Base-by-base conservation (phyloP, 37 sponge, comb jelly and placozoan genomes). In the Eunapius fragilis region DNA sequence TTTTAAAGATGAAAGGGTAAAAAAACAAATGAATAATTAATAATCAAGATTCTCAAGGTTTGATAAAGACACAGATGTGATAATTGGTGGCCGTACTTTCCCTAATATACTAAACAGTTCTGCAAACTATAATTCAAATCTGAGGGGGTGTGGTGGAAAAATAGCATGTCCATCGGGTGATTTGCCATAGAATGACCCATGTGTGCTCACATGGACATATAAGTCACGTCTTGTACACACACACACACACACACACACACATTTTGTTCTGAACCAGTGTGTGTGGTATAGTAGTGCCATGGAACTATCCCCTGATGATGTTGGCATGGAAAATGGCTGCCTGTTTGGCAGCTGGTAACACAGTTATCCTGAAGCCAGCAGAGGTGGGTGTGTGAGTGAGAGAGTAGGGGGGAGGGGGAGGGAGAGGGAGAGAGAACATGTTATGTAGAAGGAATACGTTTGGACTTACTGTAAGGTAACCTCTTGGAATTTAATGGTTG, bases 301-400 rank as follows among this genome's bases (percentile, higher is more conserved):
- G 98, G 98, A 97, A 97, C 84, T 97, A 97, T 68, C 98, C 98
- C 23, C 88, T 97, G 26, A 95, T 95, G 96, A 97, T 97, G 96
- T 41, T 95, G 77, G 95, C 98, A 0, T 95, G 95, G 96, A 97
- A 97, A 81, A 91, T 97, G 89, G 90, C 81, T 10, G 86, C 98
- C 32, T 93, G 94, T 78, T 92, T 97, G 13, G 95, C 96, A n/a
- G 95, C 96, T 25, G 98, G 98, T 0, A 97, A 97, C 85, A 95
- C 96, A 48, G 85, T 93, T 12, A 88, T 97, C 10, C 90, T 97
- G 35, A 97, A 97, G 78, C 98, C 98, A 50, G 98, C 98, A 30
- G 87, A 95, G 82, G 96, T 93, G 25, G 37, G 37, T 72, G 0
- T 1, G 9, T 0, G 19, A 23, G 45, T 13, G 11, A 19, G 45